These are phyloP conservation scores for Euwallacea fornicatus DNA, from an alignment of 1,140 invertebrate species.

Conservation along the genomic window DNA sequence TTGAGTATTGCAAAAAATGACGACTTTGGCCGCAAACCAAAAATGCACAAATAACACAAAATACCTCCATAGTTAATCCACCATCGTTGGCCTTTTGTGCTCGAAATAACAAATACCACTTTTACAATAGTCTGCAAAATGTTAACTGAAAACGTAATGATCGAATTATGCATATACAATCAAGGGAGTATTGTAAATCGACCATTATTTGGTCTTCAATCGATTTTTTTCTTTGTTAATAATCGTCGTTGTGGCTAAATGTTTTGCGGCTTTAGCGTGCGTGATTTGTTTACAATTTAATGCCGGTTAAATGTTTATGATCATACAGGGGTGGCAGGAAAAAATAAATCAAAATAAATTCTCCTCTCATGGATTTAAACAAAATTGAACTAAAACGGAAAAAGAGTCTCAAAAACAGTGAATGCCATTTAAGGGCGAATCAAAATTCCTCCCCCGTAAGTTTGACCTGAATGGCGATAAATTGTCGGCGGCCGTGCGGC, in stretches of 20 bases:
- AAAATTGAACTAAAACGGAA: neutral
- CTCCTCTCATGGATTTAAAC: neutral
- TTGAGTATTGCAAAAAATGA: no score
- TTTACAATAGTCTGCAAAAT: conserved; percentile 31
- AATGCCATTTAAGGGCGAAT: conserved; percentile 39
- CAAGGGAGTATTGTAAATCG: conserved; percentile 12
- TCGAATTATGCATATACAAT: conserved; percentile 40
- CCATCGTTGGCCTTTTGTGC: conserved; percentile 5
- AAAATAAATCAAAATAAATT: no score
- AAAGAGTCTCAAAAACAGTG: conserved; percentile 4
- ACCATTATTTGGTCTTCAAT: conserved; percentile 35
- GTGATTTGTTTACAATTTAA: conserved; percentile 15
- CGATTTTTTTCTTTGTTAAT: conserved; percentile 28
- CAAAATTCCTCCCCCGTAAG: conserved; percentile 50
- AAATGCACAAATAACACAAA: no score
- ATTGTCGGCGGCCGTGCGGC: conserved; percentile 46
- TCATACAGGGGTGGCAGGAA: no score
- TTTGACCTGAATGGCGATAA: conserved; percentile 50
- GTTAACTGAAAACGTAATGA: conserved; percentile 31
- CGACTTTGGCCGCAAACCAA: no score
- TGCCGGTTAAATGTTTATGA: neutral
- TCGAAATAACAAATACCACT: conserved; percentile 28
- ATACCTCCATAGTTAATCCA: conserved; percentile 5
- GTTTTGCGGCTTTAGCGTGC: conserved; percentile 16
- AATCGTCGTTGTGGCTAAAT: conserved; percentile 17